phyloP scores from a whole-genome alignment of 2,797 vertebrate species.

The Lycodopsis pacificus region DNA sequence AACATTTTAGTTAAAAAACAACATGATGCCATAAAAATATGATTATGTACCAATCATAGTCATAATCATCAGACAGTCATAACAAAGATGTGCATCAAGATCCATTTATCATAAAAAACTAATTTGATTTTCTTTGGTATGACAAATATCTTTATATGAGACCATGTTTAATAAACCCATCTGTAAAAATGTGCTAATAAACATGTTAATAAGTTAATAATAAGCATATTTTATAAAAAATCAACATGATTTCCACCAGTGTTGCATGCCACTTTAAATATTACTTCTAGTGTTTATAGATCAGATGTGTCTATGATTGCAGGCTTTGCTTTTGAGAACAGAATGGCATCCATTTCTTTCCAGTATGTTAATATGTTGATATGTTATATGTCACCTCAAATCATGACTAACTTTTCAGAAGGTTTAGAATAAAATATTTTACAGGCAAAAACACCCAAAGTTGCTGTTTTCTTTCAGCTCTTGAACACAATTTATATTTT shows the following conservation, averaged over 20 bases:
- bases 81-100: slow-evolving; percentile 12
- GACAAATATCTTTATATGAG: slow-evolving; percentile 27
- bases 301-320: slow-evolving; percentile 51
- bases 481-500: neutral
- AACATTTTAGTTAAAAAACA: neutral
- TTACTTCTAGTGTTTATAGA: slow-evolving; percentile 57
- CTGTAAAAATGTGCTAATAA: slow-evolving; percentile 17
- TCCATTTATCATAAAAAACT: slow-evolving; percentile 20
- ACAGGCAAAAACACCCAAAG: slow-evolving; percentile 41
- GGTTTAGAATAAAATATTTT: slow-evolving; percentile 80
- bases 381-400: slow-evolving; percentile 50
- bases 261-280: slow-evolving; percentile 77
- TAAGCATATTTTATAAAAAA: slow-evolving; percentile 24
- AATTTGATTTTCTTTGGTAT: slow-evolving; percentile 26
- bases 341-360: slow-evolving; percentile 42
- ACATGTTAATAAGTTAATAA: neutral
- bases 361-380: slow-evolving; percentile 59
- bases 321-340: slow-evolving; percentile 58
- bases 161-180: slow-evolving; percentile 1
- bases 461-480: slow-evolving; percentile 18
- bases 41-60: slow-evolving; percentile 22
- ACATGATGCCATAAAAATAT: slow-evolving; percentile 8
- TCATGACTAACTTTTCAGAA: slow-evolving; percentile 67
- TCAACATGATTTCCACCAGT: slow-evolving; percentile 37
- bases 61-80: neutral